Conservation (phyloP, 1,140 invertebrate genomes). For the Achroia grisella region DNA sequence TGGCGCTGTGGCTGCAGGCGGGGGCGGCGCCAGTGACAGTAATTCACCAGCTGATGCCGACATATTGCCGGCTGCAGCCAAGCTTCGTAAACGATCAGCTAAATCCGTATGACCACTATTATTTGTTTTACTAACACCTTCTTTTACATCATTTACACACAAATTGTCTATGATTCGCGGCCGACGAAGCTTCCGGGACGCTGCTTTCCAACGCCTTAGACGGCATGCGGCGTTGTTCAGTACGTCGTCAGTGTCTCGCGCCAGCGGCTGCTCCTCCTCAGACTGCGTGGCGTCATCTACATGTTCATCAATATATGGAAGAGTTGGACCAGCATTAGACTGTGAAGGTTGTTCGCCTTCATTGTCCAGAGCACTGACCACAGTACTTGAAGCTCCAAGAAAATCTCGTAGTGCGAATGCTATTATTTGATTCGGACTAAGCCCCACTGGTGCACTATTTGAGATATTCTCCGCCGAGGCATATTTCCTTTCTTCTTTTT, state of each 20-base stretch:
- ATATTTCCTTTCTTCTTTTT: slow-evolving; percentile 32
- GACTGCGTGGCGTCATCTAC: slow-evolving; percentile 34
- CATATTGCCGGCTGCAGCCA: slow-evolving; percentile 71
- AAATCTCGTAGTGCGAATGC: slow-evolving; percentile 61
- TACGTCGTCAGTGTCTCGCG: slow-evolving; percentile 52
- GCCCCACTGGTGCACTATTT: slow-evolving; percentile 33
- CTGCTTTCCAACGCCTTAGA: slow-evolving; percentile 53
- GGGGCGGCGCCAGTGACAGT: slow-evolving; percentile 69
- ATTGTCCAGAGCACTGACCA: slow-evolving; percentile 17
- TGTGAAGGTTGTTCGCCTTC: slow-evolving; percentile 33
- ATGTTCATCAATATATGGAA: slow-evolving; percentile 59
- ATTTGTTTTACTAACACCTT: slow-evolving; percentile 31
- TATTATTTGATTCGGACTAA: slow-evolving; percentile 47
- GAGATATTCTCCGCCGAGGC: slow-evolving; percentile 20
- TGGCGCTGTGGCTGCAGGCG: slow-evolving; percentile 57
- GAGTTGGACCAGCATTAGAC: slow-evolving; percentile 30
- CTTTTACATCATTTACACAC: slow-evolving; percentile 43
- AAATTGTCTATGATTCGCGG: slow-evolving; percentile 63
- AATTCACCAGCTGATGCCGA: slow-evolving; percentile 69
- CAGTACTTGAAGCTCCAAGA: slow-evolving; percentile 32
- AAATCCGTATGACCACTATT: slow-evolving; percentile 54
- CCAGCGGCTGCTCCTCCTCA: slow-evolving; percentile 43
- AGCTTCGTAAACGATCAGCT: slow-evolving; percentile 63
- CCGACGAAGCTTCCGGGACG: slow-evolving; percentile 46
- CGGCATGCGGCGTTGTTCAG: slow-evolving; percentile 62